phyloP scores from a whole-genome alignment of 2,888 invertebrate genomes.

The Onthophagus sagittarius region DNA sequence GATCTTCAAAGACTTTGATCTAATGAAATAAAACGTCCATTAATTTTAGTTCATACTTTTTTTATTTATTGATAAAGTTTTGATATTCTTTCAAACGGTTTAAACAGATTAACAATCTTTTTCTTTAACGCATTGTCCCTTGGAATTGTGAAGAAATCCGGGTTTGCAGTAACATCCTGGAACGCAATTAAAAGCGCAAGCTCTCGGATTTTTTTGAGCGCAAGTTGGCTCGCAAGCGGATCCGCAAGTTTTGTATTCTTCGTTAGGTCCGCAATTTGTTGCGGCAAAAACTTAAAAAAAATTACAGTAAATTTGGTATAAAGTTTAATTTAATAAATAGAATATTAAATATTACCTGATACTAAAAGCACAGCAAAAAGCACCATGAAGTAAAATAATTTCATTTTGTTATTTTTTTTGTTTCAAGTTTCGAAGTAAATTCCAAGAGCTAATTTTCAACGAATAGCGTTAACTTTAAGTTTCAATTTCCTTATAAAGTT shows the following conservation, averaged over 20 bases:
- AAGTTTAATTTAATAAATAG: neutral
- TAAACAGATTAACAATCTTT: neutral
- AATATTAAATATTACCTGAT: neutral
- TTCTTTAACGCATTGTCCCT: constrained; percentile 1
- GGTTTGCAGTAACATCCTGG: constrained; percentile 24
- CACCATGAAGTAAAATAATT: neutral
- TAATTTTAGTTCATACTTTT: too few species aligned
- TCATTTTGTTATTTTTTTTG: neutral
- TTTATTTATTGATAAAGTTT: too few species aligned
- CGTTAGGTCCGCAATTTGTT: neutral
- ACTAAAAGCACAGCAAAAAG: neutral
- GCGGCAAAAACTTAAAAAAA: neutral
- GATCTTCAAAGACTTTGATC: too few species aligned
- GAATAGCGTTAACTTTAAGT: too few species aligned
- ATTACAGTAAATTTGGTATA: neutral
- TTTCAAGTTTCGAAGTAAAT: neutral
- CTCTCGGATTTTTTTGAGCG: constrained; percentile 4
- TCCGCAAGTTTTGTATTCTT: constrained; percentile 24
- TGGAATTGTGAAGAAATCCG: constrained; percentile 7
- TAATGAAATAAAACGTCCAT: too few species aligned
- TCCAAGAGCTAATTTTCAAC: too few species aligned
- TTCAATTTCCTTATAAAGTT: too few species aligned
- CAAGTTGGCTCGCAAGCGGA: constrained; percentile 26
- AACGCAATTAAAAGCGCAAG: constrained; percentile 17
- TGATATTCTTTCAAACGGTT: too few species aligned